These are phyloP conservation scores for Temnothorax unifasciatus DNA, from an alignment of 2,888 invertebrate species.

Conservation along the genomic window DNA sequence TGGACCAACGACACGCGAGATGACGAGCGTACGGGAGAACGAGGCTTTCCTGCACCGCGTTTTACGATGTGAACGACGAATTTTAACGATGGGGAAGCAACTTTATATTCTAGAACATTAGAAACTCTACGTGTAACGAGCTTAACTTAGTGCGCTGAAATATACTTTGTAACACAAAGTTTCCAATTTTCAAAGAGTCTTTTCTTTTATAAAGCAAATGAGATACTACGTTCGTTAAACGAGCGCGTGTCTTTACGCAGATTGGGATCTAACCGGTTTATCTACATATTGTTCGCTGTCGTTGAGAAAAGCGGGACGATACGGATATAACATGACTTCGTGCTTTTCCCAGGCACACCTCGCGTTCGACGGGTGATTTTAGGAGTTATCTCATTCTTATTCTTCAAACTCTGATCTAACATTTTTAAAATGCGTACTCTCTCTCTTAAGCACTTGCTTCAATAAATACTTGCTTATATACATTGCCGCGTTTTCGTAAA, in stretches of 20 bases:
- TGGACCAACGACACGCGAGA: slow-evolving; percentile 67
- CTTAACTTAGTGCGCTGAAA: slow-evolving; percentile 61
- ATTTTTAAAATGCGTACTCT: neutral
- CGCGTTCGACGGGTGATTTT: slow-evolving; percentile 48
- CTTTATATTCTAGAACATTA: slow-evolving; percentile 42
- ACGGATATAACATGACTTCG: slow-evolving; percentile 23
- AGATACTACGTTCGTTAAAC: slow-evolving; percentile 10
- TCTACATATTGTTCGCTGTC: slow-evolving; percentile 22
- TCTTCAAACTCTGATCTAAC: neutral
- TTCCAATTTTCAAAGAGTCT: slow-evolving; percentile 35
- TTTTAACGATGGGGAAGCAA: slow-evolving; percentile 30
- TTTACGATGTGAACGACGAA: slow-evolving; percentile 27
- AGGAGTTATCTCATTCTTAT: slow-evolving; percentile 21
- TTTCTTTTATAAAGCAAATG: slow-evolving; percentile 38
- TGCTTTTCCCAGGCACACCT: slow-evolving; percentile 35
- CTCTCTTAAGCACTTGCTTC: neutral
- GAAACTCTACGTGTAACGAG: slow-evolving; percentile 56
- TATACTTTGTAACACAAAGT: slow-evolving; percentile 46
- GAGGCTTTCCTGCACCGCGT: slow-evolving; percentile 47
- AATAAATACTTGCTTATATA: neutral
- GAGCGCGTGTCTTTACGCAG: slow-evolving; percentile 8
- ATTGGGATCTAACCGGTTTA: slow-evolving; percentile 9
- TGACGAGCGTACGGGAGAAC: slow-evolving; percentile 46
- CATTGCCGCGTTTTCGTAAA: neutral
- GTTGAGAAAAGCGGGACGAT: slow-evolving; percentile 41